phyloP scores from a whole-genome alignment of 2,113 vertebrate genomes.

The rat (Rattus norvegicus) region DNA sequence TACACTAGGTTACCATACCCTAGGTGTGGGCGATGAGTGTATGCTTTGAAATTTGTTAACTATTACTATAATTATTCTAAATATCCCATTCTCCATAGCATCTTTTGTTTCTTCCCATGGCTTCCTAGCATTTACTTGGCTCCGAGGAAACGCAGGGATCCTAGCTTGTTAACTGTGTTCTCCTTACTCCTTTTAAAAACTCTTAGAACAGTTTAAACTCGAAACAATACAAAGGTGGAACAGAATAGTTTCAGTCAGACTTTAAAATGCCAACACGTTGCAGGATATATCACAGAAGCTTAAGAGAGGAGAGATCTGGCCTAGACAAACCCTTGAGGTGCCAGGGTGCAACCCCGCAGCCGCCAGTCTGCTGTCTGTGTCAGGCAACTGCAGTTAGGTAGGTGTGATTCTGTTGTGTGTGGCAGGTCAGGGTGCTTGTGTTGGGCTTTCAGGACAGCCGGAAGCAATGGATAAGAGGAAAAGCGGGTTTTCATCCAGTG shows the following conservation, averaged over 20 bases:
- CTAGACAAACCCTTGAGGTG: neutral
- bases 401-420: conserved; percentile 67
- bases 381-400: neutral
- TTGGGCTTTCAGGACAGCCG: neutral
- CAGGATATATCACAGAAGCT: neutral
- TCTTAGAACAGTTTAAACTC: neutral
- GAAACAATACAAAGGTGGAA: neutral
- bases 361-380: neutral
- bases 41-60: neutral
- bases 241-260: neutral
- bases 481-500: conserved; percentile 58
- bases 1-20: no score
- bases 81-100: no score
- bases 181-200: neutral
- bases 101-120: neutral
- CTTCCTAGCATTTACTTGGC: neutral
- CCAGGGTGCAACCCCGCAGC: neutral
- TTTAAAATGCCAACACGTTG: neutral
- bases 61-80: neutral
- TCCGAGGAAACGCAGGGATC: neutral
- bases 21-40: neutral
- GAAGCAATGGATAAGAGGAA: conserved; percentile 66
- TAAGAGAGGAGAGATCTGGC: neutral
- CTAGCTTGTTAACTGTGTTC: neutral
- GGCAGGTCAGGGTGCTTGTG: conserved; percentile 7